phyloP scores from a whole-genome alignment of 2,113 vertebrate species.

The Phaethornis superciliosus region DNA sequence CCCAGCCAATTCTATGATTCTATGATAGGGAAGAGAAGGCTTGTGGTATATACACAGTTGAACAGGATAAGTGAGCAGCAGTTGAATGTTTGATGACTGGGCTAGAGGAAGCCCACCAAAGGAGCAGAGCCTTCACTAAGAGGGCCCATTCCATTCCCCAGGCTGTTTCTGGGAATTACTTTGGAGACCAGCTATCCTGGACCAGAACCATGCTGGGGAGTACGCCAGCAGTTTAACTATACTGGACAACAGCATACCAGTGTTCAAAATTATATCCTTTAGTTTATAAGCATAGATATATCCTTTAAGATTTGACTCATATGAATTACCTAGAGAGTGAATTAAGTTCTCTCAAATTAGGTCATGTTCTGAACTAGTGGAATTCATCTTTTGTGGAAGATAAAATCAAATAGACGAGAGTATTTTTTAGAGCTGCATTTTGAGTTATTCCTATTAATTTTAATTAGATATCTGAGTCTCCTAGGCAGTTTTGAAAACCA shows the following conservation, averaged over 20 bases:
- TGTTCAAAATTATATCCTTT: background rate
- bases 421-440: background rate
- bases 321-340: background rate
- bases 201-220: background rate
- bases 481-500: background rate
- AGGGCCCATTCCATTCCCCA: background rate
- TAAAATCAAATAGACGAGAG: background rate
- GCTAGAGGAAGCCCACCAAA: background rate
- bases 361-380: background rate
- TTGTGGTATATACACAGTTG: background rate
- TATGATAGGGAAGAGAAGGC: background rate
- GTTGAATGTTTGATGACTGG: background rate
- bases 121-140: background rate
- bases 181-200: background rate
- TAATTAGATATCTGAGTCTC: background rate
- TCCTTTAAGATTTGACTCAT: background rate
- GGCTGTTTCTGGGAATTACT: background rate
- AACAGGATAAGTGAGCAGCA: background rate
- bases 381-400: background rate
- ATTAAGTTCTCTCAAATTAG: background rate
- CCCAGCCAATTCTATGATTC: too few relatives aligned
- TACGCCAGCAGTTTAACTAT: background rate
- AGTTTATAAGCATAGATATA: background rate
- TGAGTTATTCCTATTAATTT: background rate
- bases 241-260: accelerated